Evolutionary conservation across 1,140 invertebrate genomes (phyloP).

Genomic region (Bombus impatiens): DNA sequence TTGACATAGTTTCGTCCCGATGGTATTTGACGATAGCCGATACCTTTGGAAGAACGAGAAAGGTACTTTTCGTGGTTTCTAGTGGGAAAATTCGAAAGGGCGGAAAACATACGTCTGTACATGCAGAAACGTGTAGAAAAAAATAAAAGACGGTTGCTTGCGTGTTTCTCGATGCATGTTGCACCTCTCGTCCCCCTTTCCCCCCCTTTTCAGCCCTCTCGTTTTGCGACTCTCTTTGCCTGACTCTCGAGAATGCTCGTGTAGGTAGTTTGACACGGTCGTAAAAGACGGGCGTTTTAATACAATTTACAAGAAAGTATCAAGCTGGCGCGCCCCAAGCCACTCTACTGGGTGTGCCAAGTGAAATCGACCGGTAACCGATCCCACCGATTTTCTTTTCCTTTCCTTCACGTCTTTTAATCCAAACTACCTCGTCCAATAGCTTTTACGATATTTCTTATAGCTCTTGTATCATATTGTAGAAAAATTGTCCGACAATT

Average conservation of each 20-base stretch:
- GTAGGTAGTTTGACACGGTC: slow-evolving; percentile 81
- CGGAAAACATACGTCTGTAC: neutral
- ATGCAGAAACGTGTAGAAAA: neutral
- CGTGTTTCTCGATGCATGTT: slow-evolving; percentile 36
- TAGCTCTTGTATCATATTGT: too few species aligned
- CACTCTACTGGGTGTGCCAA: slow-evolving; percentile 65
- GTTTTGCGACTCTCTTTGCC: slow-evolving; percentile 46
- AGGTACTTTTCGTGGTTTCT: neutral
- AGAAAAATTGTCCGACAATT: too few species aligned
- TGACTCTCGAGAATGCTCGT: slow-evolving; percentile 67
- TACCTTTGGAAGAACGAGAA: neutral
- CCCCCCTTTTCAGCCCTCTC: slow-evolving; percentile 4
- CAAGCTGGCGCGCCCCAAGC: slow-evolving; percentile 59
- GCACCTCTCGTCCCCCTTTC: slow-evolving; percentile 1
- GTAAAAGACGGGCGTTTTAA: slow-evolving; percentile 82
- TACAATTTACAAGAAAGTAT: slow-evolving; percentile 83
- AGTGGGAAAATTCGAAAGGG: neutral
- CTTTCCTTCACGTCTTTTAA: too few species aligned
- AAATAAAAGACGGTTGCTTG: slow-evolving; percentile 4
- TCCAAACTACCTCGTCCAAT: too few species aligned
- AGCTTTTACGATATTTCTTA: too few species aligned
- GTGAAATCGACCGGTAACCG: slow-evolving; percentile 55
- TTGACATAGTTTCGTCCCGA: too few species aligned
- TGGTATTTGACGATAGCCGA: too few species aligned
- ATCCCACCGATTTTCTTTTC: neutral